phyloP scores from a whole-genome alignment of 2,113 vertebrate genomes.

The Xenopus laevis region DNA sequence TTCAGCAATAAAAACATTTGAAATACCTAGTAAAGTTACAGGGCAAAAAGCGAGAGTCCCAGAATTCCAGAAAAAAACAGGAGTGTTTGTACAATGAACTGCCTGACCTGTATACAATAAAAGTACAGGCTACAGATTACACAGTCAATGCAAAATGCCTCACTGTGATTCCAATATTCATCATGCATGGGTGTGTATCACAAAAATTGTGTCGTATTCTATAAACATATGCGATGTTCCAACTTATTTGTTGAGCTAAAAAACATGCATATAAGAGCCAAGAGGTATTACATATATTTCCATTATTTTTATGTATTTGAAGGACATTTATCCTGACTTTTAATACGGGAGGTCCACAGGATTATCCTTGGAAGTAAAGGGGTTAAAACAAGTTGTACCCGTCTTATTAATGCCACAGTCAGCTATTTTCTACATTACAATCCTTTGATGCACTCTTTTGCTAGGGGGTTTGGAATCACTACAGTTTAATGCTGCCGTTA shows the following conservation, averaged over 20 bases:
- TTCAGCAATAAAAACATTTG: neutral
- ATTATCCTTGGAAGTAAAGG: too few relatives aligned
- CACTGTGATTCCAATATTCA: conserved; percentile 28
- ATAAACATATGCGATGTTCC: conserved; percentile 13
- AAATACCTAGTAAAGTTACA: conserved; percentile 20
- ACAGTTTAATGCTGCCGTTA: neutral
- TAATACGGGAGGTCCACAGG: too few relatives aligned
- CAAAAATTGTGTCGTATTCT: neutral
- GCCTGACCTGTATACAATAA: conserved; percentile 9
- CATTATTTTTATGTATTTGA: too few relatives aligned
- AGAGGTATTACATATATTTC: too few relatives aligned
- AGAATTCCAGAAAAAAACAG: conserved; percentile 7
- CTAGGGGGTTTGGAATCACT: neutral
- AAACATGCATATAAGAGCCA: too few relatives aligned
- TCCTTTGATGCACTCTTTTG: conserved; percentile 1
- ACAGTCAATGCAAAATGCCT: conserved; percentile 34
- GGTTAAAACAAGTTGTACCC: too few relatives aligned
- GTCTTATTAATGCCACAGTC: neutral
- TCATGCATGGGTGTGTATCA: conserved; percentile 9
- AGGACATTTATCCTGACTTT: too few relatives aligned
- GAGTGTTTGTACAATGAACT: conserved; percentile 5
- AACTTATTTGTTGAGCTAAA: neutral
- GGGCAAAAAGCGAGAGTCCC: neutral
- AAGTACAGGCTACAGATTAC: conserved; percentile 16
- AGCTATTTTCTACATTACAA: neutral